Percentiles rank a stretch among this genome's conserved stretches.
Conservation (phyloP, 1,140 invertebrate genomes). For the Caenorhabditis brenneri region DNA sequence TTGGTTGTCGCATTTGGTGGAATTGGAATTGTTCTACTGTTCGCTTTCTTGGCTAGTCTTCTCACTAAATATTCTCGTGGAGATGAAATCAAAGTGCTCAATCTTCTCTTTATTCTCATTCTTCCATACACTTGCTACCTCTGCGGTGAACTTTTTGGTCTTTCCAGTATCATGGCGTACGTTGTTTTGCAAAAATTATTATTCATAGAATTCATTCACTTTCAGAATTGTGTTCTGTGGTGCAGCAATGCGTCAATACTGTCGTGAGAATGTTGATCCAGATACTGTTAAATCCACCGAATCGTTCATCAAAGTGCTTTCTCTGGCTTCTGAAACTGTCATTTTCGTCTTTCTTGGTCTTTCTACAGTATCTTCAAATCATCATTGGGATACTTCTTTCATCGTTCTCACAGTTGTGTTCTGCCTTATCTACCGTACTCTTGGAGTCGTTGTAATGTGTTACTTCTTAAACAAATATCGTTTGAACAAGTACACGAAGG, state of each 20-base stretch:
- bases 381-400: constrained; percentile 95
- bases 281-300: constrained; percentile 97
- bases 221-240: constrained; percentile 93
- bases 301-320: constrained; percentile 96
- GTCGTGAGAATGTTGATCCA: constrained; percentile 95
- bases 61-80: constrained; percentile 64
- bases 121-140: constrained; percentile 66
- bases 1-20: constrained; percentile 92
- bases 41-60: constrained; percentile 88
- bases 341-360: constrained; percentile 99
- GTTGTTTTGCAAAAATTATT: neutral
- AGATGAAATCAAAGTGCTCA: constrained; percentile 64
- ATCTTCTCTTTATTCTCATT: constrained; percentile 67
- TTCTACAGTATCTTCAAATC: constrained; percentile 86
- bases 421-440: constrained; percentile 87
- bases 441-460: constrained; percentile 73
- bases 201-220: neutral
- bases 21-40: constrained; percentile 90
- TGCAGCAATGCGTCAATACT: constrained; percentile 98
- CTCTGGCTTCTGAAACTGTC: constrained; percentile 84
- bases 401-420: constrained; percentile 90
- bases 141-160: constrained; percentile 59
- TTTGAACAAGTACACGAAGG: constrained; percentile 71
- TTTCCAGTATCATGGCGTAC: constrained; percentile 65
- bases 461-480: constrained; percentile 69